These are phyloP conservation scores for Argyresthia albistria DNA, from an alignment of 2,888 invertebrate species.

Conservation along the genomic window DNA sequence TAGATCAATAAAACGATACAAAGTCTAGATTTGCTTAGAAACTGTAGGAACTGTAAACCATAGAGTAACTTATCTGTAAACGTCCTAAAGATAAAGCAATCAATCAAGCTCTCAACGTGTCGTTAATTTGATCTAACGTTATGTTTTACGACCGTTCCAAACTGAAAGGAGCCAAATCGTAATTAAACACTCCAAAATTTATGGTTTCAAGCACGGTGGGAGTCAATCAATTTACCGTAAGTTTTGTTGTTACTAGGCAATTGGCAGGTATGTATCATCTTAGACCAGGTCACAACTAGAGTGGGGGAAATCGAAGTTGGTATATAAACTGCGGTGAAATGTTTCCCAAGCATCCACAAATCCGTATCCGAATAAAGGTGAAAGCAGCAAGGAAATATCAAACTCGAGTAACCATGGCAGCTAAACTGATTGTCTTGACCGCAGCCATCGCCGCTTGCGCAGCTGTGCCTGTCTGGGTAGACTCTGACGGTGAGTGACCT, in stretches of 20 bases:
- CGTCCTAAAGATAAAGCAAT: too few relatives aligned
- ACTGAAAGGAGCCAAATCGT: too few relatives aligned
- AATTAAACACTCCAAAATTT: too few relatives aligned
- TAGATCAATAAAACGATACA: too few relatives aligned
- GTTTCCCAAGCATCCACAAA: slow-evolving; percentile 45
- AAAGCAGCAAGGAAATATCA: slow-evolving; percentile 19
- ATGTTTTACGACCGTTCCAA: too few relatives aligned
- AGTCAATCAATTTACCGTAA: slow-evolving; percentile 47
- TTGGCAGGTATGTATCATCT: slow-evolving; percentile 50
- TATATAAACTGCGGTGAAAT: slow-evolving; percentile 56
- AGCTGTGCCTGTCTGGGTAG: slow-evolving; percentile 39
- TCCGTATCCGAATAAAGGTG: slow-evolving; percentile 38
- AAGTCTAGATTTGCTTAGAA: too few relatives aligned
- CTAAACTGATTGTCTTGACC: slow-evolving; percentile 35
- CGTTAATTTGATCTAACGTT: too few relatives aligned
- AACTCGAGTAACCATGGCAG: slow-evolving; percentile 34
- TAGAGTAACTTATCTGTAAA: too few relatives aligned
- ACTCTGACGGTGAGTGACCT: slow-evolving; percentile 7
- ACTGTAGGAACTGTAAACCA: too few relatives aligned
- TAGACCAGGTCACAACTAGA: slow-evolving; percentile 30
- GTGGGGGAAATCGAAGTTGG: slow-evolving; percentile 46
- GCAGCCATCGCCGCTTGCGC: slow-evolving; percentile 30
- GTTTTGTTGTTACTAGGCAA: slow-evolving; percentile 16
- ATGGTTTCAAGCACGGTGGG: slow-evolving; percentile 14
- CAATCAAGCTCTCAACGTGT: too few relatives aligned